phyloP scores from a whole-genome alignment of 2,888 invertebrate species.

The Tyria jacobaeae region DNA sequence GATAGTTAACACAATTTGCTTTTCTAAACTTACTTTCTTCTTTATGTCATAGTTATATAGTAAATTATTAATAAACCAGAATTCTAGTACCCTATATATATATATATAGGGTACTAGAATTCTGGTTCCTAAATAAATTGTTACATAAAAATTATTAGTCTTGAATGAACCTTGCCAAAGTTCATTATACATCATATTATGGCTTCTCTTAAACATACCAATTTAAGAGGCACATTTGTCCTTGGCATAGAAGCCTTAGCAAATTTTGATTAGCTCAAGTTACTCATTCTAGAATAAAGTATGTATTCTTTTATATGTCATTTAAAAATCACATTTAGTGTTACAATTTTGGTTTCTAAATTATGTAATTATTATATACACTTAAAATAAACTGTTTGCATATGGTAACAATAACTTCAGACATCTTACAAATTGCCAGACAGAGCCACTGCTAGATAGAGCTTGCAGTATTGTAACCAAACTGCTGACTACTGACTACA shows the following conservation, averaged over 20 bases:
- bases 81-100: neutral
- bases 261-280: conserved; percentile 55
- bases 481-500: too few relatives aligned
- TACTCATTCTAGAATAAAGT: conserved; percentile 44
- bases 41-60: too few relatives aligned
- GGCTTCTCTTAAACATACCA: conserved; percentile 47
- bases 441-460: too few relatives aligned
- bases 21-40: neutral
- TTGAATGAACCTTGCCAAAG: conserved; percentile 21
- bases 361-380: neutral
- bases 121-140: neutral
- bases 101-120: neutral
- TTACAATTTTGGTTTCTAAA: neutral
- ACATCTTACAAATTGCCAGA: too few relatives aligned
- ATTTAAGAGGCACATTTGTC: conserved; percentile 52
- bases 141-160: neutral
- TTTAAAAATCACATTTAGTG: too few relatives aligned
- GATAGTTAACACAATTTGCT: neutral
- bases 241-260: conserved; percentile 70
- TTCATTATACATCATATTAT: conserved; percentile 33
- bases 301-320: neutral
- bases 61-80: too few relatives aligned
- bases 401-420: too few relatives aligned
- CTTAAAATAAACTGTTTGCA: too few relatives aligned
- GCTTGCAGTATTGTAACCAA: too few relatives aligned